Percentiles rank a stretch among this genome's conserved stretches.
Evolutionary conservation across 2,113 vertebrate genomes (phyloP).

Genomic region (Cynocephalus volans): DNA sequence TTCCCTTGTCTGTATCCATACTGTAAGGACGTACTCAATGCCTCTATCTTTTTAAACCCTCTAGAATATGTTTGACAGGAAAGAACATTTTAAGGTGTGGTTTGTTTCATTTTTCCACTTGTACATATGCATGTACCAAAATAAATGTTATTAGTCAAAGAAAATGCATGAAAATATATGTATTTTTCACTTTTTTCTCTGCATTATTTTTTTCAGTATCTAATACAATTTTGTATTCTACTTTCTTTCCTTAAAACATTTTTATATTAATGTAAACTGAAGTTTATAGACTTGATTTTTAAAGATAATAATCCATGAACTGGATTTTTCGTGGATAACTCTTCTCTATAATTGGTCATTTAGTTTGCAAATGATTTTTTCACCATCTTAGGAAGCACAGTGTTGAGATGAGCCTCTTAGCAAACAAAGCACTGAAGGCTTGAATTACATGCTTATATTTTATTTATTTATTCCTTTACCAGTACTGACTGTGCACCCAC

Average conservation of each 20-base stretch:
- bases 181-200: neutral
- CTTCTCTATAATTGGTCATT: neutral
- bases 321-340: neutral
- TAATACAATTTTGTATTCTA: neutral
- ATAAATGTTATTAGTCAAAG: neutral
- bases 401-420: neutral
- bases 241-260: neutral
- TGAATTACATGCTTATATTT: neutral
- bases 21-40: neutral
- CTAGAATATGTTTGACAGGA: neutral
- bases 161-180: constrained; percentile 27
- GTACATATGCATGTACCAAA: neutral
- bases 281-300: constrained; percentile 6
- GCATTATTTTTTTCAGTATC: constrained; percentile 20
- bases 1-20: neutral
- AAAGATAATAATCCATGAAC: neutral
- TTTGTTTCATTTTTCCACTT: constrained; percentile 31
- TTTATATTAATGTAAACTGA: constrained; percentile 16
- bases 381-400: neutral
- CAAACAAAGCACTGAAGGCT: neutral
- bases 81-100: neutral
- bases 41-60: neutral
- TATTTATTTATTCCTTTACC: neutral
- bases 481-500: neutral
- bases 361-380: neutral